Percentiles rank a stretch among this genome's conserved stretches.
These are phyloP conservation scores for Chaetodon trifasciatus DNA, from an alignment of 2,797 vertebrate species.

Conservation along the genomic window DNA sequence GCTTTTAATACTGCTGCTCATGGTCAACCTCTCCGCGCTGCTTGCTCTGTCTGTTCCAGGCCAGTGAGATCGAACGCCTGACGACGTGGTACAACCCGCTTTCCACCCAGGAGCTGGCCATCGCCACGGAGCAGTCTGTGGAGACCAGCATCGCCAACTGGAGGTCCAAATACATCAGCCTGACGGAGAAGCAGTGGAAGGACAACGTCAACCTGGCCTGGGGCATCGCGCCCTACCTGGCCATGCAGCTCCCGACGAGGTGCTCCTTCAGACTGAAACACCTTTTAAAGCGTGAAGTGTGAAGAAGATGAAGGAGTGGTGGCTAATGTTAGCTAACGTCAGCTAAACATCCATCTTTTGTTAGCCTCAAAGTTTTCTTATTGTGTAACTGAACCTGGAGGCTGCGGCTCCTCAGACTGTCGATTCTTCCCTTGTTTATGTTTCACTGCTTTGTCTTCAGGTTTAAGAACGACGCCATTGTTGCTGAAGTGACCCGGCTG, in stretches of 20 bases:
- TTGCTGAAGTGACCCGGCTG: slow-evolving; percentile 94
- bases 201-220: slow-evolving; percentile 98
- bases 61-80: slow-evolving; percentile 95
- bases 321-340: too few species aligned
- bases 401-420: too few species aligned
- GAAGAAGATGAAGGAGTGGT: too few species aligned
- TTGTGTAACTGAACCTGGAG: too few species aligned
- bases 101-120: slow-evolving; percentile 92
- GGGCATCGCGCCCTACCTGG: slow-evolving; percentile 95
- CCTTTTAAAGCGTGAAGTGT: too few species aligned
- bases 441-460: slow-evolving; percentile 71
- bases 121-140: slow-evolving; percentile 92
- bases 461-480: slow-evolving; percentile 98
- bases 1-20: not conserved
- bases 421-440: not conserved
- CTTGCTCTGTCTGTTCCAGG: slow-evolving; percentile 77
- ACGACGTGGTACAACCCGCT: slow-evolving; percentile 98
- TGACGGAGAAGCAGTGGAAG: slow-evolving; percentile 98
- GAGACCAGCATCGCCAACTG: slow-evolving; percentile 97
- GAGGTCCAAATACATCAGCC: slow-evolving; percentile 96
- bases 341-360: too few species aligned
- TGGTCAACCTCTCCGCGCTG: not conserved
- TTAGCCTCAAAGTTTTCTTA: too few species aligned
- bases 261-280: slow-evolving; percentile 4
- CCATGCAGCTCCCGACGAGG: slow-evolving; percentile 95